Percentiles rank a stretch among this genome's conserved stretches.
These are phyloP conservation scores for Amaurobius ferox DNA, from an alignment of 2,888 invertebrate genomes.

Conservation along the genomic window DNA sequence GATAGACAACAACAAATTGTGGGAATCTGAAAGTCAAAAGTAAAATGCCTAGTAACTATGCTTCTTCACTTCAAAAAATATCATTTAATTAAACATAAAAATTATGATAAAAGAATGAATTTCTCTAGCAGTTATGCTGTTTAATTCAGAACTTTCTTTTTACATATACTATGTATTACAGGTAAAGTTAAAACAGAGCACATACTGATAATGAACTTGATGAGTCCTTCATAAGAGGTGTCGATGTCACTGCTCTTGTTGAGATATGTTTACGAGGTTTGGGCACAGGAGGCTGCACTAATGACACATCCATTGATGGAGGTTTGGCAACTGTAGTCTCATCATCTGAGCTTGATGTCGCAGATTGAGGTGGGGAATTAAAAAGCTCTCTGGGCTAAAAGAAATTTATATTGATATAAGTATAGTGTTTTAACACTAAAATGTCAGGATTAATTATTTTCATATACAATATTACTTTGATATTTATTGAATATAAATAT, in stretches of 20 bases:
- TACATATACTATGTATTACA: too few species aligned
- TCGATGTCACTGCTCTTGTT: conserved; percentile 5
- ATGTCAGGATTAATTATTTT: neutral
- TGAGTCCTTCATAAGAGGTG: conserved; percentile 1
- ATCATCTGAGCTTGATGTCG: conserved; percentile 32
- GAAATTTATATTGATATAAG: neutral
- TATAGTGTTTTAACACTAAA: too few species aligned
- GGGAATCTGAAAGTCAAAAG: too few species aligned
- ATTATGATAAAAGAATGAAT: too few species aligned
- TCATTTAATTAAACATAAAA: too few species aligned
- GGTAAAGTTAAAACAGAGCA: neutral
- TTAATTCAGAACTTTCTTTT: too few species aligned
- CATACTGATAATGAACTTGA: conserved; percentile 17
- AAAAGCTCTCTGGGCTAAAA: neutral
- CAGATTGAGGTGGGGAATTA: neutral
- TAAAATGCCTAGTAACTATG: too few species aligned
- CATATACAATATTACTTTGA: neutral
- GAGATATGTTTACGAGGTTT: conserved; percentile 40
- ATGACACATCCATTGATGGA: neutral
- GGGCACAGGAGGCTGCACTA: conserved; percentile 40
- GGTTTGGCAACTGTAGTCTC: conserved; percentile 12
- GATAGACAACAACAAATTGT: too few species aligned
- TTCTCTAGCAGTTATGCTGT: too few species aligned
- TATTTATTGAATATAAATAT: neutral
- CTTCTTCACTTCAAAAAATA: too few species aligned